Conservation (phyloP, 1,140 invertebrate genomes). For the Apis dorsata region DNA sequence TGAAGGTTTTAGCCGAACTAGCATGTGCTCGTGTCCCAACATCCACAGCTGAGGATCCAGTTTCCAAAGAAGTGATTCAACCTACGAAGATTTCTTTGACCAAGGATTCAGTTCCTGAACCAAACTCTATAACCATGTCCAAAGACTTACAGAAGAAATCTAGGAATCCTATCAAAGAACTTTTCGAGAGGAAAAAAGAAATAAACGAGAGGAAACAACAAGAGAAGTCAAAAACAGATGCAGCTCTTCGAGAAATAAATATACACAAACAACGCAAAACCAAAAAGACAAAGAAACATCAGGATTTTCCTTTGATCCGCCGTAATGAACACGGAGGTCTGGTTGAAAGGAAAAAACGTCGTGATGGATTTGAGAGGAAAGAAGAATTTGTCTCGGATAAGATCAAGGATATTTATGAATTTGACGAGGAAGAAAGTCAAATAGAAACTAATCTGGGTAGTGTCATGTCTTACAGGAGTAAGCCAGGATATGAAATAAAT, state of each 20-base stretch:
- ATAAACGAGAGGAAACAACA: slow-evolving; percentile 72
- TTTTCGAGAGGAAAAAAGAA: slow-evolving; percentile 78
- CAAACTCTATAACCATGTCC: background rate
- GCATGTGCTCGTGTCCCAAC: slow-evolving; percentile 77
- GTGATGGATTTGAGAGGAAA: slow-evolving; percentile 61
- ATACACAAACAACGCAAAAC: slow-evolving; percentile 59
- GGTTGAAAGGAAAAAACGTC: slow-evolving; percentile 73
- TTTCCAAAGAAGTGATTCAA: slow-evolving; percentile 33
- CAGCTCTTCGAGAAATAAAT: slow-evolving; percentile 51
- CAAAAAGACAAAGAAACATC: slow-evolving; percentile 70
- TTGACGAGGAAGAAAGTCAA: slow-evolving; percentile 77
- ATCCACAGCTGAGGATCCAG: slow-evolving; percentile 54
- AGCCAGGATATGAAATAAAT: slow-evolving; percentile 53
- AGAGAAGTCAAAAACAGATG: slow-evolving; percentile 56
- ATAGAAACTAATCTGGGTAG: slow-evolving; percentile 61
- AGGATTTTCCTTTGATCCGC: slow-evolving; percentile 74
- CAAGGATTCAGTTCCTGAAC: slow-evolving; percentile 29
- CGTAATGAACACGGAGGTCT: slow-evolving; percentile 70
- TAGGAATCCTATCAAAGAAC: slow-evolving; percentile 76
- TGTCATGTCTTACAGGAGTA: slow-evolving; percentile 72
- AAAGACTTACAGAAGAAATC: slow-evolving; percentile 69
- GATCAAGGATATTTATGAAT: slow-evolving; percentile 77
- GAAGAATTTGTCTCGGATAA: slow-evolving; percentile 54
- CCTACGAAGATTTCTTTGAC: slow-evolving; percentile 29
- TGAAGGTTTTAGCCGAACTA: slow-evolving; percentile 78